A percentile compares a stretch with the other conserved stretches of the same genome.
These are phyloP conservation scores for Sminthurinus aureus DNA, from an alignment of 2,888 invertebrate species.

Conservation along the genomic window DNA sequence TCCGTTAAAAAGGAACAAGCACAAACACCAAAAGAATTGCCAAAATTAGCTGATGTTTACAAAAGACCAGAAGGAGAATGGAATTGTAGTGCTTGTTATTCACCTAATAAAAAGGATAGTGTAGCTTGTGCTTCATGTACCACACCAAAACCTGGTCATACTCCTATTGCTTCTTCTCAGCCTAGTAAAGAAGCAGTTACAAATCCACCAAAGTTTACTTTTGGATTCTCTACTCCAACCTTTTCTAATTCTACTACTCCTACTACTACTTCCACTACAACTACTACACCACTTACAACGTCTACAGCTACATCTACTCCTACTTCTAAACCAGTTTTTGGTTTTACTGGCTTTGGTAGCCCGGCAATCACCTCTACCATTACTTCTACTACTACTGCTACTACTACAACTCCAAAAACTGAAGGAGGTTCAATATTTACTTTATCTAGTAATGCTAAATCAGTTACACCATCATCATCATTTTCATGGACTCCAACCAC, in stretches of 20 bases:
- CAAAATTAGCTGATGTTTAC: conserved; percentile 57
- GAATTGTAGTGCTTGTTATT: conserved; percentile 70
- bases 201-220: background rate
- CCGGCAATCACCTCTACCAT: background rate
- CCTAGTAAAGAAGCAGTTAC: conserved; percentile 5
- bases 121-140: conserved; percentile 68
- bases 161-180: background rate
- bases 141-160: conserved; percentile 65
- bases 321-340: background rate
- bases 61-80: conserved; percentile 66
- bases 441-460: background rate
- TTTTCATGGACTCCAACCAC: background rate
- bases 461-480: background rate
- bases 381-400: too few species aligned
- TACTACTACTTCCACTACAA: background rate
- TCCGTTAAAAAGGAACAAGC: background rate
- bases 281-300: background rate
- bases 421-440: background rate
- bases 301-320: background rate
- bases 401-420: background rate
- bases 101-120: conserved; percentile 66
- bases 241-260: background rate
- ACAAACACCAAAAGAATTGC: conserved; percentile 16
- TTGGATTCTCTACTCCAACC: background rate
- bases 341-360: conserved; percentile 9